These are phyloP conservation scores for Stegodyphus dumicola DNA, from an alignment of 1,140 invertebrate species.

Conservation along the genomic window DNA sequence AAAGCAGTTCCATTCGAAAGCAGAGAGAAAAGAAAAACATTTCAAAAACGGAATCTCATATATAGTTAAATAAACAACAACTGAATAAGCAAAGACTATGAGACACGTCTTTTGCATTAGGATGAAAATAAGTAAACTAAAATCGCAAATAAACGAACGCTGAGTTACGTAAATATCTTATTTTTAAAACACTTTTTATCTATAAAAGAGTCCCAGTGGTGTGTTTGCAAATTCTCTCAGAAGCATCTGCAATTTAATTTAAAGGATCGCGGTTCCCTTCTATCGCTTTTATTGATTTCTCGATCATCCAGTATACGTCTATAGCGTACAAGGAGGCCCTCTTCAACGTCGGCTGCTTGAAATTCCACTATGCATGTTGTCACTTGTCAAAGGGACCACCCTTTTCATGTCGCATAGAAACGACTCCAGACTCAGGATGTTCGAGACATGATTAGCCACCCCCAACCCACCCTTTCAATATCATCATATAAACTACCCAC, in stretches of 20 bases:
- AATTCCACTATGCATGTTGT: conserved; percentile 52
- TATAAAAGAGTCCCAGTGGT: not conserved
- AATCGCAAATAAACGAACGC: too few species aligned
- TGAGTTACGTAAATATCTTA: too few species aligned
- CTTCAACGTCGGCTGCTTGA: conserved; percentile 32
- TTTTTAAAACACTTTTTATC: too few species aligned
- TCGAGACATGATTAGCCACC: conserved; percentile 47
- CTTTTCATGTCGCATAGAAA: conserved; percentile 47
- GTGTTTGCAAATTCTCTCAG: conserved; percentile 32
- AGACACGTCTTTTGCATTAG: too few species aligned
- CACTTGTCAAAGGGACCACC: conserved; percentile 50
- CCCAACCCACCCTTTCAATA: conserved; percentile 39
- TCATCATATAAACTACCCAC: conserved; percentile 26
- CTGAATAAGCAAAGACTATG: too few species aligned
- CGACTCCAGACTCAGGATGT: conserved; percentile 42
- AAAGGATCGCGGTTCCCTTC: not conserved
- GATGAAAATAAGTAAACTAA: too few species aligned
- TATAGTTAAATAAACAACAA: too few species aligned
- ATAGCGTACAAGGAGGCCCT: not conserved
- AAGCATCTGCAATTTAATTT: conserved; percentile 43
- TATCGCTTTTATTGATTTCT: too few species aligned
- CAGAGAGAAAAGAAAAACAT: too few species aligned
- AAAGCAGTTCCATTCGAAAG: too few species aligned
- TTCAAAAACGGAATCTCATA: too few species aligned
- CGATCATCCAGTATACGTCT: too few species aligned